These are phyloP conservation scores for Dryoscopus gambensis DNA, from an alignment of 2,113 vertebrate genomes.

Conservation along the genomic window DNA sequence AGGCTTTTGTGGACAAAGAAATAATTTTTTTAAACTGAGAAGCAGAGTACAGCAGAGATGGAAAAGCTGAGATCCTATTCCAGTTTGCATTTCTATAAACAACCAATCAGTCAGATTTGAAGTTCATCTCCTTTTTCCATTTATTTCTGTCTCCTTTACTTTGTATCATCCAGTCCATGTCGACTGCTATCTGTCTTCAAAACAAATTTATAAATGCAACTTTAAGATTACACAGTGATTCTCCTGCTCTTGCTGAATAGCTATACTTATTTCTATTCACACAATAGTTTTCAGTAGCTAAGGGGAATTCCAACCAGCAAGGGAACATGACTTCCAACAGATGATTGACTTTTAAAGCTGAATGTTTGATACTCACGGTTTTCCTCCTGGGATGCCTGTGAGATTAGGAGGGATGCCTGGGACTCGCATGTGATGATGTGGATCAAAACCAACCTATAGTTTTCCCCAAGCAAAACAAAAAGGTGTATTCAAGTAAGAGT, in stretches of 20 bases:
- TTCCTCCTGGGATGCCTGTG: constrained; percentile 85
- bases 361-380: constrained; percentile 78
- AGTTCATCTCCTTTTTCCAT: neutral
- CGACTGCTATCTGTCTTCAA: neutral
- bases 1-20: constrained; percentile 28
- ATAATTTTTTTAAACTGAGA: constrained; percentile 9
- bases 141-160: neutral
- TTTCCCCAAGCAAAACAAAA: constrained; percentile 56
- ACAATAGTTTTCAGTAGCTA: neutral
- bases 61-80: neutral
- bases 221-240: neutral
- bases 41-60: neutral
- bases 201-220: constrained; percentile 27
- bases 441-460: constrained; percentile 84
- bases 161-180: neutral
- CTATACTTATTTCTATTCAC: neutral
- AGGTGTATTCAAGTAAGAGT: neutral
- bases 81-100: constrained; percentile 8
- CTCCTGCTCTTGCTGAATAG: neutral
- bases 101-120: neutral
- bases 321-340: neutral
- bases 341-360: constrained; percentile 26
- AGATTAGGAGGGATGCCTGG: constrained; percentile 84
- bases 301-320: neutral
- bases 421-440: constrained; percentile 86